Evolutionary conservation across 2,113 vertebrate genomes (phyloP).

Genomic region (Paradoxurus hermaphroditus): DNA sequence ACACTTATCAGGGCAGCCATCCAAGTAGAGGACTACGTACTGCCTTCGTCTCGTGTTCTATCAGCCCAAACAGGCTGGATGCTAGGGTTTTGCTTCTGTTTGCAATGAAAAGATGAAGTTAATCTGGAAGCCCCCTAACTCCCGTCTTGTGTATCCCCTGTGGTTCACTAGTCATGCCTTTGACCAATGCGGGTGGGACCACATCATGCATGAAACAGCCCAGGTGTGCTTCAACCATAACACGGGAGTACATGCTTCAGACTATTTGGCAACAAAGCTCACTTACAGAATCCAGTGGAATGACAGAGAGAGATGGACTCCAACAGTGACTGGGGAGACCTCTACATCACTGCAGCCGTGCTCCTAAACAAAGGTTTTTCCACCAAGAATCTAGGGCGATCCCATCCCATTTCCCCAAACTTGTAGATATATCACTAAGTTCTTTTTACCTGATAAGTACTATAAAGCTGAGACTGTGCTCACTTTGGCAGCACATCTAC

Average conservation of each 20-base stretch:
- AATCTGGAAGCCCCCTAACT: neutral
- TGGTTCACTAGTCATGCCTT: neutral
- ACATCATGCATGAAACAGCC: neutral
- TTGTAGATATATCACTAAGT: neutral
- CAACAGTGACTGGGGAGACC: neutral
- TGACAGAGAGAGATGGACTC: neutral
- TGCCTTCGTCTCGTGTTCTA: neutral
- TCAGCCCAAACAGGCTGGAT: neutral
- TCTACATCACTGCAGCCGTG: neutral
- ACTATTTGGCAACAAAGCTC: neutral
- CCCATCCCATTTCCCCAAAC: neutral
- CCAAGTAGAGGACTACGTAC: neutral
- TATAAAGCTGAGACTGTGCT: neutral
- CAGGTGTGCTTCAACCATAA: neutral
- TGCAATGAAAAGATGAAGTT: neutral
- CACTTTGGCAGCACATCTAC: no score
- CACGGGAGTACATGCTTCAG: neutral
- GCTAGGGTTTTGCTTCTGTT: neutral
- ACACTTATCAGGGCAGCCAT: neutral
- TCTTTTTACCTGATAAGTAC: neutral
- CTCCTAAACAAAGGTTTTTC: neutral
- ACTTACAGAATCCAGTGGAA: neutral
- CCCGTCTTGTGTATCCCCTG: neutral
- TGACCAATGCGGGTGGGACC: neutral
- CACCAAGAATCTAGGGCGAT: neutral